Evolutionary conservation across 2,113 vertebrate species (phyloP).

Genomic region (Rhineura floridana): DNA sequence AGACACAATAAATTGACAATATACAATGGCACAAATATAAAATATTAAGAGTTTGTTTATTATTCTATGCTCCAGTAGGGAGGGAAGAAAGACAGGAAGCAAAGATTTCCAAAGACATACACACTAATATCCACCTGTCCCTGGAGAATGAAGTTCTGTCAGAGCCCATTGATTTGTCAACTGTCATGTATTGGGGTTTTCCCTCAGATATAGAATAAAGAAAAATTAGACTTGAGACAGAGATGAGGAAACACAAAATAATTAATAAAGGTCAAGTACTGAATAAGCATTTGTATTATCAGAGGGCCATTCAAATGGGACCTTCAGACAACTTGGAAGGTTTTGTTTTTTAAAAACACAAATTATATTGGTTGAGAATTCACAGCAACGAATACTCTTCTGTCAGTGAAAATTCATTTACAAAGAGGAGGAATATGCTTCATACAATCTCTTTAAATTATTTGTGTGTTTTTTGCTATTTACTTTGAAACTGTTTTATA

Average conservation of each 20-base stretch:
- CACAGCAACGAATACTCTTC: neutral
- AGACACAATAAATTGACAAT: neutral
- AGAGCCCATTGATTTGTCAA: neutral
- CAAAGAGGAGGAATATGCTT: neutral
- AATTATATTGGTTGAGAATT: neutral
- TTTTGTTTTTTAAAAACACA: neutral
- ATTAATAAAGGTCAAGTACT: constrained; percentile 9
- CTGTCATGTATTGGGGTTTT: neutral
- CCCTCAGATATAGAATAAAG: neutral
- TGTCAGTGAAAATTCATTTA: constrained; percentile 7
- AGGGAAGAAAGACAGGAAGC: neutral
- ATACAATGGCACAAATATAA: neutral
- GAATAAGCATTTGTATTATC: neutral
- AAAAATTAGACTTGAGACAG: constrained; percentile 2
- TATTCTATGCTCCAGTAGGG: neutral
- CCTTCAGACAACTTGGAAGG: neutral
- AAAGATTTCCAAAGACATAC: neutral
- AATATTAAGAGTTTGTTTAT: neutral
- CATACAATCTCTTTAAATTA: neutral
- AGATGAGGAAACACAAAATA: neutral
- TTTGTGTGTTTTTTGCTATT: neutral
- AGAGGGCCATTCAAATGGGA: neutral
- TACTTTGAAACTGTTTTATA: constrained; percentile 4
- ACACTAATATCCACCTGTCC: neutral
- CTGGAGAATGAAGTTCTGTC: neutral